phyloP scores from a whole-genome alignment of 2,797 vertebrate genomes.

The Pitangus sulphuratus region DNA sequence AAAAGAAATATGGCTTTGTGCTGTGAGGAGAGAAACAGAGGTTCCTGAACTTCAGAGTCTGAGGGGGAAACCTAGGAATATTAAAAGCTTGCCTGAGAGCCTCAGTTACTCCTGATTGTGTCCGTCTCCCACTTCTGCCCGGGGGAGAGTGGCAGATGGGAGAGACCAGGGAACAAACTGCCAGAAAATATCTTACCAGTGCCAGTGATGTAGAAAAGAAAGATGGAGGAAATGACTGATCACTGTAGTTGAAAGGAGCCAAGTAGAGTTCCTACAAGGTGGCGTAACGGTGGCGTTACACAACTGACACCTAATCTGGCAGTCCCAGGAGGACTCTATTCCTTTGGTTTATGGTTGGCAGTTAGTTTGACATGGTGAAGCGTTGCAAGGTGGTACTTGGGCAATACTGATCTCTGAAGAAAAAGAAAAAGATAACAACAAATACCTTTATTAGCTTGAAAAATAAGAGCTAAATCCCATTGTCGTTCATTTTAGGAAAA shows the following conservation, averaged over 20 bases:
- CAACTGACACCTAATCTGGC: neutral
- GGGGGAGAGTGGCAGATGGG: constrained; percentile 7
- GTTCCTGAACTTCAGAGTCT: neutral
- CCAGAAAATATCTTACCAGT: neutral
- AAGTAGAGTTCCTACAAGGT: neutral
- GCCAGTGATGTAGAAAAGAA: constrained; percentile 12
- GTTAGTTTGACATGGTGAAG: neutral
- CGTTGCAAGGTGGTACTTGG: neutral
- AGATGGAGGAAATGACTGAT: neutral
- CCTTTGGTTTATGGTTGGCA: rapidly evolving
- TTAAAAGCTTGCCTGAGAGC: neutral
- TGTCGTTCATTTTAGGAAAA: neutral
- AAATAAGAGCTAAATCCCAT: neutral
- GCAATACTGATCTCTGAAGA: neutral
- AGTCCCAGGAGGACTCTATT: neutral
- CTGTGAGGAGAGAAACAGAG: neutral
- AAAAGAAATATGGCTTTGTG: neutral
- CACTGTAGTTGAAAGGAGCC: neutral
- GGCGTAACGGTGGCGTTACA: neutral
- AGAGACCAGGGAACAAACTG: constrained; percentile 33
- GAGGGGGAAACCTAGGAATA: neutral
- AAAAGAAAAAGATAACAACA: neutral
- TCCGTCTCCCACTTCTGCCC: neutral
- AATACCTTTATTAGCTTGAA: neutral
- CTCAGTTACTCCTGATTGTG: neutral